Percentiles rank a stretch among this genome's conserved stretches.
These are phyloP conservation scores for Siderastrea radians DNA, from an alignment of 92 coral and sea anemone genomes.

Conservation along the genomic window DNA sequence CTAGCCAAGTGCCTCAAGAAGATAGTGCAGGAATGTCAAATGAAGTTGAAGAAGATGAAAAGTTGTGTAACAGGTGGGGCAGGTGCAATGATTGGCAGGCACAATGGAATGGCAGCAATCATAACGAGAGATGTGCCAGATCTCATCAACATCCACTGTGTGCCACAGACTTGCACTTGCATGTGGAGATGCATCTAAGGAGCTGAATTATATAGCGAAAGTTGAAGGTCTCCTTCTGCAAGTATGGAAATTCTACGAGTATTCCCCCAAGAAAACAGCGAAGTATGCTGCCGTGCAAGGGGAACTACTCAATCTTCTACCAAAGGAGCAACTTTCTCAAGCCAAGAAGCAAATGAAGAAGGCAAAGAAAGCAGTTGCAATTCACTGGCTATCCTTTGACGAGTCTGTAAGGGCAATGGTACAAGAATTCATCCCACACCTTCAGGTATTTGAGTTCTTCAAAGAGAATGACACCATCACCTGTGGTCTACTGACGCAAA, in stretches of 20 bases:
- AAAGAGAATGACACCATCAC: constrained; percentile 20
- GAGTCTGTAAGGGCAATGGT: constrained; percentile 44
- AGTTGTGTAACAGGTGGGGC: constrained; percentile 46
- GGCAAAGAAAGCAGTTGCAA: constrained; percentile 62
- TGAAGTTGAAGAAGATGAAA: constrained; percentile 37
- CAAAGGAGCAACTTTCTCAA: constrained; percentile 38
- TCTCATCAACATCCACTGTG: constrained; percentile 53
- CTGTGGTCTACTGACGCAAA: constrained; percentile 49
- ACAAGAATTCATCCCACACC: constrained; percentile 51
- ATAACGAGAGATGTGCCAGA: constrained; percentile 37
- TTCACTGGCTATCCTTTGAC: constrained; percentile 52
- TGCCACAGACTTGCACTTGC: constrained; percentile 25
- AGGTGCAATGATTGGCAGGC: constrained; percentile 49
- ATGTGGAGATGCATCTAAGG: constrained; percentile 56
- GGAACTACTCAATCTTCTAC: constrained; percentile 45
- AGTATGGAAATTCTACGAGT: constrained; percentile 53
- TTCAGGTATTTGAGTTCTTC: constrained; percentile 28
- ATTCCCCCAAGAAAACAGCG: constrained; percentile 55
- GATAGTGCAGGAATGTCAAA: constrained; percentile 23
- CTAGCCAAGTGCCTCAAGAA: constrained; percentile 31
- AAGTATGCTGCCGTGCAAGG: constrained; percentile 38
- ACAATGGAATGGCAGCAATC: constrained; percentile 48
- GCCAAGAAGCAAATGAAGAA: constrained; percentile 56
- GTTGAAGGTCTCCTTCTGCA: constrained; percentile 58
- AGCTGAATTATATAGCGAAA: constrained; percentile 41